A percentile compares a stretch with the other conserved stretches of the same genome.
These are phyloP conservation scores for Lutraria rhynchaena DNA, from an alignment of 1,140 invertebrate genomes.

Conservation along the genomic window DNA sequence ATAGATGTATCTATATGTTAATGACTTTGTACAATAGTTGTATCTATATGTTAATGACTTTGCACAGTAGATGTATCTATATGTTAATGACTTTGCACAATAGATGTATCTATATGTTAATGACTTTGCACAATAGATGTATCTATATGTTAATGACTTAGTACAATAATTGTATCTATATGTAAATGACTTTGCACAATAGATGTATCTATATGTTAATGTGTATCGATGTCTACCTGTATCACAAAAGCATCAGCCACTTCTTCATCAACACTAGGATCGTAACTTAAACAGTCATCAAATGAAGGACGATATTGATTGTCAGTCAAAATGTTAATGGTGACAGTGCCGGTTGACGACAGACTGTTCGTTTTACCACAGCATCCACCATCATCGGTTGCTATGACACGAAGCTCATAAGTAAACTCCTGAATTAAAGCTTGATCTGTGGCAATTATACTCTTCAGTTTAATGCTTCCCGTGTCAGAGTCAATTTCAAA, in stretches of 20 bases:
- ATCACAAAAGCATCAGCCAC: conserved; percentile 29
- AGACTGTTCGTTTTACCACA: neutral
- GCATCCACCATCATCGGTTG: conserved; percentile 55
- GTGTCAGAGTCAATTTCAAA: conserved; percentile 18
- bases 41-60: too few species aligned
- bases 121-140: too few species aligned
- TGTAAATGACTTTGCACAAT: too few species aligned
- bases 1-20: too few species aligned
- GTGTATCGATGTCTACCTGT: too few species aligned
- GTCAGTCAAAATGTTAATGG: conserved; percentile 41
- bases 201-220: too few species aligned
- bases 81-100: too few species aligned
- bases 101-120: too few species aligned
- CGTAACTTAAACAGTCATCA: conserved; percentile 4
- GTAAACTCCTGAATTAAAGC: conserved; percentile 1
- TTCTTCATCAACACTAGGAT: conserved; percentile 38
- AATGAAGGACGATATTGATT: conserved; percentile 31
- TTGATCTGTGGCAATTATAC: conserved; percentile 11
- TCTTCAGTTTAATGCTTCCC: conserved; percentile 18
- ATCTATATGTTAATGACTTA: too few species aligned
- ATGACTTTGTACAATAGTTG: too few species aligned
- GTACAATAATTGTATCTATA: neutral
- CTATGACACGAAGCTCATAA: conserved; percentile 9
- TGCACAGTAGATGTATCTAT: too few species aligned
- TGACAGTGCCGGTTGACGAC: conserved; percentile 21